Conservation (phyloP, 1,140 invertebrate species). For the Conus ventricosus region DNA sequence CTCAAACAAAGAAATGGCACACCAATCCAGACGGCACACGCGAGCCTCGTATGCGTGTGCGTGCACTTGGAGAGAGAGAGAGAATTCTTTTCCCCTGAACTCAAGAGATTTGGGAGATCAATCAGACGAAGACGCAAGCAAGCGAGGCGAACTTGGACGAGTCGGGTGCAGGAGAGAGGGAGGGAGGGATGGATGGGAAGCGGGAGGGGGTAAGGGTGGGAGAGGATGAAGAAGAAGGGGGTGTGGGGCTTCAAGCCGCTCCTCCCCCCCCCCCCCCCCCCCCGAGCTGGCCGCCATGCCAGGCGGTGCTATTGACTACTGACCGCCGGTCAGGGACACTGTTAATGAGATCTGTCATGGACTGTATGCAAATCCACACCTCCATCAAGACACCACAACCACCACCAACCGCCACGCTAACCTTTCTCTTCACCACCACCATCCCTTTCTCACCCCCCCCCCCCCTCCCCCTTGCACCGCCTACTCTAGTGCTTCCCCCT, state of each 20-base stretch:
- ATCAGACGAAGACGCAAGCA: too few relatives aligned
- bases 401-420: neutral
- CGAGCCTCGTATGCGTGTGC: too few relatives aligned
- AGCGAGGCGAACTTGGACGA: too few relatives aligned
- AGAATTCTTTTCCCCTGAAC: neutral
- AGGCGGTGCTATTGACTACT: neutral
- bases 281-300: too few relatives aligned
- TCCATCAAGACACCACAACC: conserved; percentile 9
- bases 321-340: neutral
- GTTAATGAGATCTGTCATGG: conserved; percentile 22
- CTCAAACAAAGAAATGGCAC: too few relatives aligned
- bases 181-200: neutral
- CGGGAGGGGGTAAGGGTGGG: neutral
- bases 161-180: neutral
- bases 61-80: neutral
- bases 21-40: too few relatives aligned
- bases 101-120: too few relatives aligned
- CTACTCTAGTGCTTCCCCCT: neutral
- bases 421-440: neutral
- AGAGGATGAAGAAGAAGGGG: neutral
- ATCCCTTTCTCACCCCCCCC: neutral
- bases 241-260: too few relatives aligned
- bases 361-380: conserved; percentile 9
- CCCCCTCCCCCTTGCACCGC: neutral
- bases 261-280: too few relatives aligned